phyloP scores from a whole-genome alignment of 1,140 invertebrate species.

The Neodiprion lecontei region DNA sequence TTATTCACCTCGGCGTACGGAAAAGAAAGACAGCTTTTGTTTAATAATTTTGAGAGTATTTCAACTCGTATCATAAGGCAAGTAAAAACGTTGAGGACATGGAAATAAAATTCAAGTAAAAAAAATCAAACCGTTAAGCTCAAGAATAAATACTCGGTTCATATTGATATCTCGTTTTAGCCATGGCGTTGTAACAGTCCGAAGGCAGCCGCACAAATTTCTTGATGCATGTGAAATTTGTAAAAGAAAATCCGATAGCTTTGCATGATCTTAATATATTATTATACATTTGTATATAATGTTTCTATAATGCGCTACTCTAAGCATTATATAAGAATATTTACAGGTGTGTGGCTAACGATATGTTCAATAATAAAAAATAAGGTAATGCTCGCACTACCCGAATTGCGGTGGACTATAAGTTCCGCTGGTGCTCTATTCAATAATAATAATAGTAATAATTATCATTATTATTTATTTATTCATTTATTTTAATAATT shows the following conservation, averaged over 20 bases:
- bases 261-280: neutral
- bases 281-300: neutral
- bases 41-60: no score
- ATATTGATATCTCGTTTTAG: no score
- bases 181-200: no score
- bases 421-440: neutral
- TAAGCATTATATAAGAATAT: neutral
- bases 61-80: no score
- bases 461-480: neutral
- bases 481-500: neutral
- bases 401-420: neutral
- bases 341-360: neutral
- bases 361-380: conserved; percentile 8
- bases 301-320: neutral
- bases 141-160: no score
- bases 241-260: neutral
- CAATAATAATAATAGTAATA: neutral
- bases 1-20: no score
- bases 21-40: no score
- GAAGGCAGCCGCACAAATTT: neutral
- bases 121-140: no score
- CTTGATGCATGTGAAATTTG: neutral
- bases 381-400: neutral
- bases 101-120: no score
- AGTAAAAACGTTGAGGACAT: no score